Base-by-base conservation (phyloP, 2,888 invertebrate genomes). In the Drosophila anceps region DNA sequence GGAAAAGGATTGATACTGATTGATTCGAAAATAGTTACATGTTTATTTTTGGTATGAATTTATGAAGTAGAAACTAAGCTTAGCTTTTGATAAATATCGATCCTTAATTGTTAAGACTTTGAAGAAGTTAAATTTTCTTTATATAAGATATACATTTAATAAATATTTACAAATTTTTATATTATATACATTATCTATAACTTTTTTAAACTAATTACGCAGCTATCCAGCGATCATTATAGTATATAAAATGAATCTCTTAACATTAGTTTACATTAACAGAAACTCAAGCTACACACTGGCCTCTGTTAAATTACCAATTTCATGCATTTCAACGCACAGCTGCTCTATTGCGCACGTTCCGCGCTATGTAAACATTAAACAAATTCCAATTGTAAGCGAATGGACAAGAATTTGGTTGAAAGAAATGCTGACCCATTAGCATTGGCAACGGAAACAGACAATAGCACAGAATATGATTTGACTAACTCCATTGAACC, bases 1-100 rank as follows among this genome's bases (percentile, higher is more conserved):
- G 91, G 99, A 99, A 91, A 89, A 79, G 9, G 76, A 80, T 61
- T 80, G 24, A 68, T 5, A 29, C 10, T 3, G n/a, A 4, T 20
- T 4, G 27, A 24, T 15, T 13, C 9, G 15, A 27, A 27, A 12
- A 24, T 12, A 44, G 2, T 44, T 24, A n/a, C n/a, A n/a, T n/a
- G n/a, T n/a, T n/a, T 13, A 8, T 20, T 13, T 39, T 31, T 18
- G 12, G 24, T 51, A 10, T n/a, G 5, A 9, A 54, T 20, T 20
- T 43, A 50, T 33, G 2, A 20, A 20, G 31, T 44, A 29, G 39
- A 31, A 31, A 13, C 27, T 24, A 39, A 44, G 24, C 24, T 31
- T 31, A 46, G 29, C 24, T 57, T 13, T 15, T 44, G 6, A 10
- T 53, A n/a, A n/a, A 10, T 35, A 9, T 24, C 35, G 35, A 37